Conservation (phyloP, 2,113 vertebrate genomes). For the Mastomys natalensis region DNA sequence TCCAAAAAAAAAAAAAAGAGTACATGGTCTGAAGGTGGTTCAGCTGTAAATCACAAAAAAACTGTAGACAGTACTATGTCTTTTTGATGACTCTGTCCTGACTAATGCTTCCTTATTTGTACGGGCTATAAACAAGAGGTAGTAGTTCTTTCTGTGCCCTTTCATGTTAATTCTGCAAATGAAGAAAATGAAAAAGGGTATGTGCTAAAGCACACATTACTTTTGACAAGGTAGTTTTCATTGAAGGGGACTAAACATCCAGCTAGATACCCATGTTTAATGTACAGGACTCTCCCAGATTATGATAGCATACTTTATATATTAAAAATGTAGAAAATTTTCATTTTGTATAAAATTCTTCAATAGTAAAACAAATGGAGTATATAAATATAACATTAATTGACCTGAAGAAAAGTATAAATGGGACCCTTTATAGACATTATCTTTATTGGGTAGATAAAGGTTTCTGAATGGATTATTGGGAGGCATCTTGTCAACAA, state of each 20-base stretch:
- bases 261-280: not conserved
- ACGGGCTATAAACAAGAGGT: not conserved
- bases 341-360: not conserved
- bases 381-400: not conserved
- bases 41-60: not conserved
- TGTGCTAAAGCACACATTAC: not conserved
- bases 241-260: not conserved
- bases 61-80: not conserved
- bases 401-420: not conserved
- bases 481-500: not conserved
- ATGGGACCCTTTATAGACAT: not conserved
- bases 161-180: not conserved
- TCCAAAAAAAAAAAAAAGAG: too few species aligned
- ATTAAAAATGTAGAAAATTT: not conserved
- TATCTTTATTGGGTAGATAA: not conserved
- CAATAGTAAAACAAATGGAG: not conserved
- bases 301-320: not conserved
- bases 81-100: not conserved
- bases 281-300: not conserved
- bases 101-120: not conserved
- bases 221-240: not conserved
- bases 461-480: not conserved
- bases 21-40: not conserved
- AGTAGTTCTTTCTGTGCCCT: not conserved
- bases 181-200: not conserved